These are phyloP conservation scores for Pristionchus fissidentatus DNA, from an alignment of 2,888 invertebrate species.

Conservation along the genomic window DNA sequence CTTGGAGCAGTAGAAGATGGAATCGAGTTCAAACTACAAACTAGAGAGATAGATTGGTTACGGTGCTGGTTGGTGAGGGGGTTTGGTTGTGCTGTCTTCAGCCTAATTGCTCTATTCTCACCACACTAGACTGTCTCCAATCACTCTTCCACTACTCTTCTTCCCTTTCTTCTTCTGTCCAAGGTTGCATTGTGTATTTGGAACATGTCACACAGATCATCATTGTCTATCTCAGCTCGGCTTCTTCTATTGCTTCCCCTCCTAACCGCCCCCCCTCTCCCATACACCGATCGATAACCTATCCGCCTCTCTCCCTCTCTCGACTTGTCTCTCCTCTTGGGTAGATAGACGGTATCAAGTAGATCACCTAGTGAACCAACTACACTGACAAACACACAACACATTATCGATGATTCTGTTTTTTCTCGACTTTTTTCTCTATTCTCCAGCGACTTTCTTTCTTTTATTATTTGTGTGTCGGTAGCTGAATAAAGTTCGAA, in stretches of 20 bases:
- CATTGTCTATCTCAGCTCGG: background rate
- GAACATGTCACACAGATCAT: constrained; percentile 41
- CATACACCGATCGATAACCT: background rate
- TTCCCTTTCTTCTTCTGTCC: background rate
- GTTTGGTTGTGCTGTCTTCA: background rate
- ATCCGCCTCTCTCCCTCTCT: background rate
- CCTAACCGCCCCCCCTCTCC: background rate
- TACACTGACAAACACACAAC: background rate
- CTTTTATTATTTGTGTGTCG: background rate
- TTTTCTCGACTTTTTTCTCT: background rate
- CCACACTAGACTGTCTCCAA: background rate
- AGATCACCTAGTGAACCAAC: constrained; percentile 30
- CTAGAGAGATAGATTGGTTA: too few species aligned
- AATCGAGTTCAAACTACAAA: too few species aligned
- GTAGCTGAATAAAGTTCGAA: constrained; percentile 38
- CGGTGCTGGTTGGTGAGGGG: background rate
- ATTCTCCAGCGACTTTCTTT: background rate
- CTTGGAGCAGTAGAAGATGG: too few species aligned
- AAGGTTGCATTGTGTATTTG: constrained; percentile 39
- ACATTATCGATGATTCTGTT: constrained; percentile 1
- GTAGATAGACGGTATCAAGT: constrained; percentile 42
- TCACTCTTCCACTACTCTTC: background rate
- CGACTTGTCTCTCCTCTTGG: too few species aligned
- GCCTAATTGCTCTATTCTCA: background rate
- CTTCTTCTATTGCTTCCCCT: too few species aligned